phyloP scores from a whole-genome alignment of 1,140 invertebrate genomes.

The Meloidogyne hapla region DNA sequence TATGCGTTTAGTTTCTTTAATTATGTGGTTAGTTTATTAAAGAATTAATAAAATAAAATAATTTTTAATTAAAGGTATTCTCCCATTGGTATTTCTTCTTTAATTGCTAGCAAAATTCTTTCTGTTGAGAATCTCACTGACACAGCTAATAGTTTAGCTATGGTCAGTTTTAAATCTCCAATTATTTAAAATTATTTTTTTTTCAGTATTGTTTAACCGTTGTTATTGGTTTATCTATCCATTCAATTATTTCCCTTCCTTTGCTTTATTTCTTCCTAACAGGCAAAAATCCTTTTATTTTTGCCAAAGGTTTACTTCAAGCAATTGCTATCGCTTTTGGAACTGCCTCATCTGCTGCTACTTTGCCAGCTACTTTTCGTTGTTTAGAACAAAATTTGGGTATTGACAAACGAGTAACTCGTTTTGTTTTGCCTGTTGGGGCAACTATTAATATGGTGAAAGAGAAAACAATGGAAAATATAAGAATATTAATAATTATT shows the following conservation, averaged over 20 bases:
- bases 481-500: constrained; percentile 18
- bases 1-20: constrained; percentile 73
- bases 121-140: constrained; percentile 79
- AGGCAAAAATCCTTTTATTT: constrained; percentile 69
- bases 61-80: constrained; percentile 74
- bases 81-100: constrained; percentile 83
- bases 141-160: constrained; percentile 75
- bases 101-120: constrained; percentile 85
- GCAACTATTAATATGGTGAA: constrained; percentile 59
- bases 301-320: constrained; percentile 68
- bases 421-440: constrained; percentile 90
- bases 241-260: constrained; percentile 82
- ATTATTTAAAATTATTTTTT: neutral
- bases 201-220: constrained; percentile 78
- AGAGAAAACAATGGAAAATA: constrained; percentile 4
- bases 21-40: constrained; percentile 75
- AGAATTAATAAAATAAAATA: neutral
- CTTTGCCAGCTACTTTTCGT: constrained; percentile 85
- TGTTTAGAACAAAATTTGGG: constrained; percentile 68
- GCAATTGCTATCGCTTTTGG: constrained; percentile 67
- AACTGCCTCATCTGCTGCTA: constrained; percentile 69
- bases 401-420: constrained; percentile 72
- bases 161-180: neutral
- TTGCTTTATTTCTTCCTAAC: constrained; percentile 69
- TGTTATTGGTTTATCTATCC: constrained; percentile 78